Evolutionary conservation across 35 echinoderm and acorn worm species (phyloP), one percentile per base, ranked within the genome.

Genomic region (Stichopus chloronotus): DNA sequence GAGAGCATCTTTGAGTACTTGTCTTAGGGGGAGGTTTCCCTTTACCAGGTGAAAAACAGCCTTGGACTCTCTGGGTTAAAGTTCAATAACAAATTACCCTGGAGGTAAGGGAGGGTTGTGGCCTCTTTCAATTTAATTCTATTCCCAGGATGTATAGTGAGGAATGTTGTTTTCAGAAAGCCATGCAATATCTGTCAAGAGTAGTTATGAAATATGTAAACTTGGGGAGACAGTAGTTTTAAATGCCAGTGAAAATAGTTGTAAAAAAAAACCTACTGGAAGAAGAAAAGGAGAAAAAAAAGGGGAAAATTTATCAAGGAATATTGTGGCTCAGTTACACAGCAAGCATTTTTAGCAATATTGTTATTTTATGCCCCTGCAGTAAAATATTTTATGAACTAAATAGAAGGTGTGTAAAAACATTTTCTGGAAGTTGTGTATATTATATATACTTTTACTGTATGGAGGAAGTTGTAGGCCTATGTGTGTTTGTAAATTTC

Each of bases 121-220:
- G 82, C 82, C 82, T 85, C 82, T 85, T 85, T 85, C 82, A 85
- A 85, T 85, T 85, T 85, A 85, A 85, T 58, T 58, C 82, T 74
- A 85, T 85, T 85, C 82, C 82, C 55, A 20, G 82, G 82, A 58
- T 85, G 82, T 21, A 58, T 82, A 20, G 55, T 59, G 17, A 58
- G 82, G 82, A 85, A 85, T 85, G 82, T 85, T 85, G 82, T 85
- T 85, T 85, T 85, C 55, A 85, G 82, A 53, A 85, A 85, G 82
- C 82, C 5, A 57, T 85, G 57, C 55, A 85, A 85, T 85, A 85
- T 85, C 82, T 85, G 82, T 85, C 82, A 85, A 58, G 22, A 23
- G 9, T 58, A 23, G 82, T 85, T 85, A 85, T 85, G 82, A 85
- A 85, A 58, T 58, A 85, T 85, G 82, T 85, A 85, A 85, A 85